phyloP scores from a whole-genome alignment of 2,113 vertebrate genomes.

The Vulpes lagopus region DNA sequence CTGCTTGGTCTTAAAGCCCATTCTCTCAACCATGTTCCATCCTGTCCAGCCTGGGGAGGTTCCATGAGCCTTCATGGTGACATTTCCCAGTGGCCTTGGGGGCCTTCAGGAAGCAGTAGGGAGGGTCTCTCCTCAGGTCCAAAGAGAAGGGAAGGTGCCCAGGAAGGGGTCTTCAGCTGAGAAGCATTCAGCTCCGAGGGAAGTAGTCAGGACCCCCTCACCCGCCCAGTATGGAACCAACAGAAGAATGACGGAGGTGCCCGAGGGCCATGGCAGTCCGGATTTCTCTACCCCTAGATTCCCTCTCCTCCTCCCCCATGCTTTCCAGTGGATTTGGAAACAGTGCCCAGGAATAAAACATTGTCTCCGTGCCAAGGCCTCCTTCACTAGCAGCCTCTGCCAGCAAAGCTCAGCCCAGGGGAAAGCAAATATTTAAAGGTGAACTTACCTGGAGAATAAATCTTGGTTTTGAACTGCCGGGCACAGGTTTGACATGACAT shows the following conservation, averaged over 20 bases:
- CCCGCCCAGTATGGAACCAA: neutral
- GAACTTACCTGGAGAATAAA: constrained; percentile 50
- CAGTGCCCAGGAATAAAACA: constrained; percentile 75
- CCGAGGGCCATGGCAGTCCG: neutral
- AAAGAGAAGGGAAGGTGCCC: neutral
- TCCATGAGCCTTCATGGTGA: neutral
- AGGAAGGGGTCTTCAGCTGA: neutral
- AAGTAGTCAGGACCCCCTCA: accelerated
- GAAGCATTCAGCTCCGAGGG: neutral
- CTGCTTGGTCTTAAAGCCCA: neutral
- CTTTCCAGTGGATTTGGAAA: constrained; percentile 13
- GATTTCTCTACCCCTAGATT: neutral
- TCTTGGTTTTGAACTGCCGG: neutral
- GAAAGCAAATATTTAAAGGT: constrained; percentile 68
- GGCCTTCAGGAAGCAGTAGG: neutral
- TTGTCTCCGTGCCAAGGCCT: neutral
- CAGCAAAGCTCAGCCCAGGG: constrained; percentile 48
- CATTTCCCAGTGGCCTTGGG: neutral
- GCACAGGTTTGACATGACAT: neutral
- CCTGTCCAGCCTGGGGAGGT: neutral
- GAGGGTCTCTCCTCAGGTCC: neutral
- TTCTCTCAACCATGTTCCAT: neutral
- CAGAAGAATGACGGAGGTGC: neutral
- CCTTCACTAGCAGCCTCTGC: constrained; percentile 1
- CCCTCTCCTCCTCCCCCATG: neutral